Percentiles rank a stretch among this genome's conserved stretches.
These are phyloP conservation scores for Gasteruption jaculator DNA, from an alignment of 2,888 invertebrate genomes.

Conservation along the genomic window DNA sequence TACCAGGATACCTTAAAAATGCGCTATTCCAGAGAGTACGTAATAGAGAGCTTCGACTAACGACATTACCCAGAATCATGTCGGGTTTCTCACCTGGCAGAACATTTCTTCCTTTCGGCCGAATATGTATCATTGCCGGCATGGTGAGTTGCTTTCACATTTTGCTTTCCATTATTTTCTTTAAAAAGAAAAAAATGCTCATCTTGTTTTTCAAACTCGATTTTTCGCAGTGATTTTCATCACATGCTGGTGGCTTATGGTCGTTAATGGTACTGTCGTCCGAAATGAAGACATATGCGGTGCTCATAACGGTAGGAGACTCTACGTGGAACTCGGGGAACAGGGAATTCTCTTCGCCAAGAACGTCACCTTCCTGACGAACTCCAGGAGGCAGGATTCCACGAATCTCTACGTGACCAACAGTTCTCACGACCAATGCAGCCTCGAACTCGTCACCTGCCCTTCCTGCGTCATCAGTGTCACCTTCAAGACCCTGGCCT, in stretches of 20 bases:
- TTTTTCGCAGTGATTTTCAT: too few relatives aligned
- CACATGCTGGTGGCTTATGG: constrained; percentile 19
- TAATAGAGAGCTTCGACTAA: constrained; percentile 35
- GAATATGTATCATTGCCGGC: constrained; percentile 37
- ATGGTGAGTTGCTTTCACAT: constrained; percentile 34
- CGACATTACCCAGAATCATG: constrained; percentile 37
- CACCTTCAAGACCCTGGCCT: constrained; percentile 52
- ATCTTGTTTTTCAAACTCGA: background rate
- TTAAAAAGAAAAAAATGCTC: too few relatives aligned
- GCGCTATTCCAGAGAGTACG: constrained; percentile 36
- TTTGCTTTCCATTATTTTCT: background rate
- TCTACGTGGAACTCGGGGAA: constrained; percentile 49
- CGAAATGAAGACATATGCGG: constrained; percentile 50
- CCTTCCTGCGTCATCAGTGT: constrained; percentile 63
- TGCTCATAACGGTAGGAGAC: constrained; percentile 45
- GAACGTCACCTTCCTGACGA: constrained; percentile 41
- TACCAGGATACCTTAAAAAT: constrained; percentile 40
- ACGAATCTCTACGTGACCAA: constrained; percentile 35
- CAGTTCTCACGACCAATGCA: constrained; percentile 56
- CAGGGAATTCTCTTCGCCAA: constrained; percentile 45
- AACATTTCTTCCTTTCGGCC: constrained; percentile 31
- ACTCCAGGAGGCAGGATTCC: constrained; percentile 29
- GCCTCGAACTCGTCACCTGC: constrained; percentile 65
- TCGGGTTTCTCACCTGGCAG: constrained; percentile 40
- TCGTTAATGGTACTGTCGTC: constrained; percentile 31